Conservation (phyloP, 1,140 invertebrate genomes). For the Cylas formicarius region DNA sequence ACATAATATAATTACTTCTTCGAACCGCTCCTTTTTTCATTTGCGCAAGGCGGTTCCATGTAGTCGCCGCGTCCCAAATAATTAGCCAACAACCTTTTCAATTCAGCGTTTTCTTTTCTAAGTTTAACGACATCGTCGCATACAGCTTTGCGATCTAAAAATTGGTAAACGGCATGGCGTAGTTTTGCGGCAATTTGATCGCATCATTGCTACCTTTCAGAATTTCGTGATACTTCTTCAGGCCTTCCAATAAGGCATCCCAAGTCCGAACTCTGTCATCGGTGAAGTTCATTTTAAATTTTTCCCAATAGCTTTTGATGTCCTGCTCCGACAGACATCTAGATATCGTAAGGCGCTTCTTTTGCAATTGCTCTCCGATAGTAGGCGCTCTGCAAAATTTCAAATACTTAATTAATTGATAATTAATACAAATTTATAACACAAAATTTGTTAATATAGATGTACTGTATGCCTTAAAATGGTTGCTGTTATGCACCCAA, state of each 20-base stretch:
- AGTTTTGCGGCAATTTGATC: not conserved
- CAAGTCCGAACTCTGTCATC: slow-evolving; percentile 46
- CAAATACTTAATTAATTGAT: not conserved
- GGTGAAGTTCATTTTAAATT: slow-evolving; percentile 42
- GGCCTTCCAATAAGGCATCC: slow-evolving; percentile 47
- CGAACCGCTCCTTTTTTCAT: too few species aligned
- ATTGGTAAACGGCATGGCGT: slow-evolving; percentile 6
- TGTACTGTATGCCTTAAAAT: slow-evolving; percentile 17
- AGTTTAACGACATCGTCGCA: slow-evolving; percentile 33
- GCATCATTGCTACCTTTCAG: slow-evolving; percentile 29
- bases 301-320: slow-evolving; percentile 47
- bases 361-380: slow-evolving; percentile 18
- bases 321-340: slow-evolving; percentile 44
- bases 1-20: too few species aligned
- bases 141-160: slow-evolving; percentile 31
- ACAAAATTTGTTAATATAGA: slow-evolving; percentile 3
- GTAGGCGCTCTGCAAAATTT: slow-evolving; percentile 17
- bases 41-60: slow-evolving; percentile 14
- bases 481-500: too few species aligned
- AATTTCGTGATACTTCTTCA: slow-evolving; percentile 48
- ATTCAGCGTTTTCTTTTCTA: slow-evolving; percentile 30
- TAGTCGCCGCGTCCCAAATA: slow-evolving; percentile 26
- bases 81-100: slow-evolving; percentile 29
- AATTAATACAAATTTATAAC: slow-evolving; percentile 1
- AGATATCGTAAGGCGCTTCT: slow-evolving; percentile 41